Evolutionary conservation across 2,888 invertebrate genomes (phyloP), one percentile per base, ranked within the genome.

Genomic region (Omphaloscelis lunosa): DNA sequence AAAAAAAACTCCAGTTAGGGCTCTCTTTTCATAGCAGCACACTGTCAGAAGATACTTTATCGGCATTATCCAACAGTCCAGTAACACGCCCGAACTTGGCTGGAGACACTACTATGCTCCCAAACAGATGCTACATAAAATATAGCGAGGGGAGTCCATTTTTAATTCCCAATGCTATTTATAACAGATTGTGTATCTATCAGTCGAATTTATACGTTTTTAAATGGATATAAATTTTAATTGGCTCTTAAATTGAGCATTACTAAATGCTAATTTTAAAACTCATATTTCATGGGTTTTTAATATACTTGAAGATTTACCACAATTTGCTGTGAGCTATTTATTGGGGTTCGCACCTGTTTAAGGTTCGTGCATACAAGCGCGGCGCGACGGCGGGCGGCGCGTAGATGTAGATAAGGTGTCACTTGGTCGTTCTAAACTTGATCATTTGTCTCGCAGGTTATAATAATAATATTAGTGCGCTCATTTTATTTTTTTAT

Each of bases 191-290:
- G 41, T 65, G 71, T 45, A 58, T 59, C 9, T 65, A 72, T 45
- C 56, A 59, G 8, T 51, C 4, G 12, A 76, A 76, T 85, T 83
- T 78, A 81, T 77, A 2, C 4, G n/a, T 51, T 72, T 83, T 80
- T 69, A 80, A 83, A 78, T 53, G 56, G 27, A 62, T 45, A 77
- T 79, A 70, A 77, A 72, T 72, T 79, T 85, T 79, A 72, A 79
- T 76, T 74, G 72, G 29, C 67, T 74, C 15, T 83, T 53, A 65
- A 48, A 63, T 34, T 41, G 20, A 12, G 17, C 11, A 48, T 63
- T 45, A 65, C 5, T n/a, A 41, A 62, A 39, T 15, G 48, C 29
- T 56, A 5, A 80, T 59, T 65, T 65, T 34, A 3, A 65, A 73
- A 72, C 56, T 23, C 9, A 75, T 63, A 48, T 79, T 86, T 75